These are phyloP conservation scores for Eupithecia insigniata DNA, from an alignment of 2,888 invertebrate species.

Conservation along the genomic window DNA sequence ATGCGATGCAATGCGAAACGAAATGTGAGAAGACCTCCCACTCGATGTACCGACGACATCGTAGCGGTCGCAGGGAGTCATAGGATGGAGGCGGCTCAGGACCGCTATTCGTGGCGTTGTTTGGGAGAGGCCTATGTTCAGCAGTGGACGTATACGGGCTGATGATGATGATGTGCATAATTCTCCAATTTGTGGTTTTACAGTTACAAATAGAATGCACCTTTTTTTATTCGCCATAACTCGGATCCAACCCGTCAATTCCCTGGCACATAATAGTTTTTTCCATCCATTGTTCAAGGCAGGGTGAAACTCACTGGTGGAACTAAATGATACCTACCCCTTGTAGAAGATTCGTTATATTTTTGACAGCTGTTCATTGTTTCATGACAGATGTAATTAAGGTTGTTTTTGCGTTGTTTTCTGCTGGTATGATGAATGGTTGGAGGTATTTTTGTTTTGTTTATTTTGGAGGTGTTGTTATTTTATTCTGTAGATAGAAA, in stretches of 20 bases:
- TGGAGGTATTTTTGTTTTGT: conserved; percentile 6
- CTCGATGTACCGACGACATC: too few species aligned
- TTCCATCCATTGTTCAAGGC: conserved; percentile 62
- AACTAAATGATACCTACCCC: conserved; percentile 36
- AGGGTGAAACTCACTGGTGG: conserved; percentile 35
- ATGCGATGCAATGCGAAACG: too few species aligned
- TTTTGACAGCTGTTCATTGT: conserved; percentile 51
- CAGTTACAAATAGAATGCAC: neutral
- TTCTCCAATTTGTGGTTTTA: neutral
- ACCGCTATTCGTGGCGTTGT: too few species aligned
- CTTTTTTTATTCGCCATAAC: conserved; percentile 25
- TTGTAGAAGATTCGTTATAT: conserved; percentile 53
- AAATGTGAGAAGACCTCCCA: too few species aligned
- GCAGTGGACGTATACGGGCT: too few species aligned
- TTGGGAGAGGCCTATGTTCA: too few species aligned
- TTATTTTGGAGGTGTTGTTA: neutral
- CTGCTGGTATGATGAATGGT: conserved; percentile 27
- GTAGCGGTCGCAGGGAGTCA: too few species aligned
- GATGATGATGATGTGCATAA: too few species aligned
- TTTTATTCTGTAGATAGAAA: neutral
- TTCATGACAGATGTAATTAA: conserved; percentile 55
- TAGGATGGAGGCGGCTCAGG: too few species aligned
- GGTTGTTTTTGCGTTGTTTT: conserved; percentile 39
- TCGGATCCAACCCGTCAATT: conserved; percentile 42
- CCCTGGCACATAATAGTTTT: conserved; percentile 70